Percentiles rank a stretch among this genome's conserved stretches.
Evolutionary conservation across 2,888 invertebrate species (phyloP).

Genomic region (Acholoe squamosa): DNA sequence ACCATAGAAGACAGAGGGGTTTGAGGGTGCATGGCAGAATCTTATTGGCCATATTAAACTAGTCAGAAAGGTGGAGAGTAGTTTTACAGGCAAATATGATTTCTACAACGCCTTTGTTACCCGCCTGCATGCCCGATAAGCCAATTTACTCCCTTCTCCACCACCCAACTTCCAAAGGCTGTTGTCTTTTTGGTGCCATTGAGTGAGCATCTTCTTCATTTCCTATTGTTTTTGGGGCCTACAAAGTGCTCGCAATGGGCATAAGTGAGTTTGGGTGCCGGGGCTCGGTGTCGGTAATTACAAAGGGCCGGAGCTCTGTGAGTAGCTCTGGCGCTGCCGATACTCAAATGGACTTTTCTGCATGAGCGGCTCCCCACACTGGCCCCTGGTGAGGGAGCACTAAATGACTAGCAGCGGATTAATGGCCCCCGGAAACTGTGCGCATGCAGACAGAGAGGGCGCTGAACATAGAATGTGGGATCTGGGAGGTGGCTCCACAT

Average conservation of each 20-base stretch:
- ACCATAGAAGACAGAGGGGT: too few species aligned
- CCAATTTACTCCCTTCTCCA: background rate
- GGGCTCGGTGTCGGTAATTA: slow-evolving; percentile 29
- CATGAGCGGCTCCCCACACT: background rate
- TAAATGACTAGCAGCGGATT: background rate
- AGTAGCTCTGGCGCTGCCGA: background rate
- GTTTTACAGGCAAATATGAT: slow-evolving; percentile 44
- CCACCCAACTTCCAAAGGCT: background rate
- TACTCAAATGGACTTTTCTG: slow-evolving; percentile 41
- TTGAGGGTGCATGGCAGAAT: background rate
- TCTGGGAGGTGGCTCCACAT: too few species aligned
- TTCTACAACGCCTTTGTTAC: slow-evolving; percentile 24
- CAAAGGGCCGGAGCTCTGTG: slow-evolving; percentile 3
- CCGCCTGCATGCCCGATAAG: background rate
- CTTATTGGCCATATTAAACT: slow-evolving; percentile 33
- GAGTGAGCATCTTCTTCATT: background rate
- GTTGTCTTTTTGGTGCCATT: background rate
- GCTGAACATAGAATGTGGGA: background rate
- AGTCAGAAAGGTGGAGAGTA: slow-evolving; percentile 24
- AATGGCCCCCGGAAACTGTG: slow-evolving; percentile 22
- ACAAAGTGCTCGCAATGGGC: background rate
- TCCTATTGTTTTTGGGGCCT: slow-evolving; percentile 32
- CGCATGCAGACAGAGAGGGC: background rate
- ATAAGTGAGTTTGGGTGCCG: background rate
- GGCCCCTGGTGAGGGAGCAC: background rate